A percentile compares a stretch with the other conserved stretches of the same genome.
Conservation (phyloP, 2,113 vertebrate genomes). For the Sakesphorus luctuosus region DNA sequence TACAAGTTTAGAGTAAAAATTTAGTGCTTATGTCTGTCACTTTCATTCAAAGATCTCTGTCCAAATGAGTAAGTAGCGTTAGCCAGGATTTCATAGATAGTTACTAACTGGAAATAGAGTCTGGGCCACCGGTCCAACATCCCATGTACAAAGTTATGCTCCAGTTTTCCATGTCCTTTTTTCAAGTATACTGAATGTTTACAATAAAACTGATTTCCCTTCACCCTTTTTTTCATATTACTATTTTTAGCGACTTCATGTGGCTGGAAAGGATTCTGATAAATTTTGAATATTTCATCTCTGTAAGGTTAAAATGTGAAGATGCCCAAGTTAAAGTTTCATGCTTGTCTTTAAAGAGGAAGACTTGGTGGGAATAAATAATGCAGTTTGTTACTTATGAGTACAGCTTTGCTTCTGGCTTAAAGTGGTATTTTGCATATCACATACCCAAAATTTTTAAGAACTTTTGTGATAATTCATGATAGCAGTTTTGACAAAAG, state of each 20-base stretch:
- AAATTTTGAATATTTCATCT: neutral
- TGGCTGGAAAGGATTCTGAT: neutral
- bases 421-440: neutral
- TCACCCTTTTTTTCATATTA: neutral
- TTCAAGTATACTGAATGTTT: neutral
- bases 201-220: neutral
- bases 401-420: neutral
- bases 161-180: neutral
- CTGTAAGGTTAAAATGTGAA: neutral
- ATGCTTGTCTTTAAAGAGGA: neutral
- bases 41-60: neutral
- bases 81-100: neutral
- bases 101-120: neutral
- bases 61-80: neutral
- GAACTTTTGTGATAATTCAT: neutral
- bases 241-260: neutral
- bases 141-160: neutral
- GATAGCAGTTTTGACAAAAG: neutral
- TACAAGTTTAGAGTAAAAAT: neutral
- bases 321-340: neutral
- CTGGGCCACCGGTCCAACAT: neutral
- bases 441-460: neutral
- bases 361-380: neutral
- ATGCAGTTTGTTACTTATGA: neutral
- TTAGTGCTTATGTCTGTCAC: neutral